Base-by-base conservation (phyloP, 2,888 invertebrate species). In the Lasioglossum leucozonium region DNA sequence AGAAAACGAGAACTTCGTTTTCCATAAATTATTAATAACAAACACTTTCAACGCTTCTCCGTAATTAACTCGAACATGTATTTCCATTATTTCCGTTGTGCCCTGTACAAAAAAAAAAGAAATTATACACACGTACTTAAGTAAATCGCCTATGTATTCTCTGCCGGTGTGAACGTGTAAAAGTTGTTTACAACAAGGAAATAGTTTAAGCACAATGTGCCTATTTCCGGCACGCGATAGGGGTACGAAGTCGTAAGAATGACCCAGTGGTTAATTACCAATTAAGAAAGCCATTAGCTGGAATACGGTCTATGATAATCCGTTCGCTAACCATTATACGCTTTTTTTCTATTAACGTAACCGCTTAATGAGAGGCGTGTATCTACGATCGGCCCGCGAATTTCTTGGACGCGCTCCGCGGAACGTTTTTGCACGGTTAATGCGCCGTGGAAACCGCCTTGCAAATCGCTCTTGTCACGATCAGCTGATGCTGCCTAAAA, bases 281-380 rank as follows among this genome's bases (percentile, higher is more conserved):
- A 76, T 72, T 79, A 80, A 72, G 37, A 47, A 80, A 69, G 42
- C 67, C 76, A 44, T 80, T 72, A 75, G 13, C 26, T 30, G 65
- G n/a, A 71, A 40, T 42, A 40, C 30, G 30, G 65, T 44, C 18
- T 42, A 58, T 30, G 72, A 42, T 30, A 47, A 76, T 72, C 37
- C 58, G n/a, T 3, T n/a, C 67, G 22, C 58, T 80, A 76, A 83
- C 55, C 67, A 71, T 22, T 51, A 51, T 58, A 37, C 44, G n/a
- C 42, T 72, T 83, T 72, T 83, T 80, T 79, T 79, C 42, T 42
- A 79, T n/a, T n/a, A 75, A 71, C 79, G 65, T 62, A 51, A 22
- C 74, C 42, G 62, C 72, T 44, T 75, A 69, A 83, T 71, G 67
- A 40, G 44, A 69, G 44, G 51, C 37, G 34, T 30, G 62, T 11